These are phyloP conservation scores for Microdon myrmicae DNA, from an alignment of 2,888 invertebrate genomes.

Conservation along the genomic window DNA sequence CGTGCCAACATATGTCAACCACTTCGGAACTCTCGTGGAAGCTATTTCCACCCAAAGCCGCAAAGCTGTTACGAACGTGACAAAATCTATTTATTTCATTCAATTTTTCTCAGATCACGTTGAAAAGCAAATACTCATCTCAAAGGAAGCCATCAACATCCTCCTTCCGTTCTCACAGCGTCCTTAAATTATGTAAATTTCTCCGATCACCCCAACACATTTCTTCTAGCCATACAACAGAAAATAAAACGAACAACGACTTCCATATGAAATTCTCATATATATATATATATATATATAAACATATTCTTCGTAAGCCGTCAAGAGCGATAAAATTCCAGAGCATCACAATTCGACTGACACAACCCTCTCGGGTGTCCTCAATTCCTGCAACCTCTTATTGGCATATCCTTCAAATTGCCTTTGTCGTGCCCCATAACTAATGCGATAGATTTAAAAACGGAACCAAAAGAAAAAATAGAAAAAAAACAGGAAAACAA, in stretches of 20 bases:
- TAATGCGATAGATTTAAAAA: constrained; percentile 47
- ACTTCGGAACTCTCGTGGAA: too few species aligned
- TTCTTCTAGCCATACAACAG: constrained; percentile 1
- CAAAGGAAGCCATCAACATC: constrained; percentile 43
- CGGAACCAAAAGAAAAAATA: constrained; percentile 24
- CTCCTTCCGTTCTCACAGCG: constrained; percentile 32
- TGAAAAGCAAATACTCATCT: constrained; percentile 32
- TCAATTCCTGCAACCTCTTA: background rate
- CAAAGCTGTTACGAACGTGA: constrained; percentile 46
- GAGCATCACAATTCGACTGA: constrained; percentile 29
- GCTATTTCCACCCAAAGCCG: constrained; percentile 26
- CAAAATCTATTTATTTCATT: constrained; percentile 45
- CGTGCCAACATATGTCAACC: too few species aligned
- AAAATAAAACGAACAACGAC: background rate
- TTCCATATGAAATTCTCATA: too few species aligned
- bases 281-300: background rate
- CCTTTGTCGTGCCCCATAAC: constrained; percentile 32
- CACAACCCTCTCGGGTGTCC: background rate
- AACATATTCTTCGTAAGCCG: constrained; percentile 29
- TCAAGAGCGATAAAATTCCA: constrained; percentile 41
- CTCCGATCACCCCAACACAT: constrained; percentile 4
- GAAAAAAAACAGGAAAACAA: background rate
- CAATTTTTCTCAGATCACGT: constrained; percentile 39
- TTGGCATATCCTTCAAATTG: constrained; percentile 25
- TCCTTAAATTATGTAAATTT: constrained; percentile 46